These are phyloP conservation scores for Drosophila kikkawai DNA, from an alignment of 1,140 invertebrate species.

Conservation along the genomic window DNA sequence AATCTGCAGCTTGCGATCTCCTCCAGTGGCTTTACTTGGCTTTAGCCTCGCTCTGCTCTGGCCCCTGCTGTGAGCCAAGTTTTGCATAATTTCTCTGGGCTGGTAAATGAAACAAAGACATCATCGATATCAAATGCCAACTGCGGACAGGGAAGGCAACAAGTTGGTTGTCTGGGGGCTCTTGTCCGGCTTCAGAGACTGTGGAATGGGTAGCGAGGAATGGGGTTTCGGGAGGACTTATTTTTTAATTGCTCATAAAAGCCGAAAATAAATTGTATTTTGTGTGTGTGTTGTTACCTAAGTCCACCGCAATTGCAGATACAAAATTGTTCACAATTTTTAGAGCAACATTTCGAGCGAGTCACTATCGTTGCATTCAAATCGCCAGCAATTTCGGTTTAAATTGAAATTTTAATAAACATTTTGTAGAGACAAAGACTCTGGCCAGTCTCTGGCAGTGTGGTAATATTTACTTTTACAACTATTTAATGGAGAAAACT, in stretches of 20 bases:
- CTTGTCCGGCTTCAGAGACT: constrained; percentile 58
- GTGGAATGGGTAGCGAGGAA: not conserved
- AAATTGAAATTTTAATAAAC: constrained; percentile 42
- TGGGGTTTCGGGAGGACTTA: constrained; percentile 27
- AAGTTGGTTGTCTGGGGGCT: constrained; percentile 48
- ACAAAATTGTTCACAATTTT: constrained; percentile 13
- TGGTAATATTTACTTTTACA: constrained; percentile 57
- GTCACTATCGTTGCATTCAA: constrained; percentile 38
- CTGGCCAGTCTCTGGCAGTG: constrained; percentile 14
- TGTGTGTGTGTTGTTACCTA: constrained; percentile 23
- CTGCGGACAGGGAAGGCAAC: constrained; percentile 34
- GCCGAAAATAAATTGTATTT: constrained; percentile 26
- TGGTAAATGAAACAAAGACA: constrained; percentile 79
- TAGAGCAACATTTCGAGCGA: constrained; percentile 25
- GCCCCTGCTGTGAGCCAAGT: constrained; percentile 44
- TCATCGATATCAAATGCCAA: constrained; percentile 80
- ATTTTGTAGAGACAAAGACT: constrained; percentile 33
- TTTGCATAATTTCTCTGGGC: constrained; percentile 57
- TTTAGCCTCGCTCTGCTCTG: constrained; percentile 17
- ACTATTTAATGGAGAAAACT: constrained; percentile 57
- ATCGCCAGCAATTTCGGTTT: constrained; percentile 31
- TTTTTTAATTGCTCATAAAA: constrained; percentile 47
- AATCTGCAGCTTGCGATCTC: constrained; percentile 48
- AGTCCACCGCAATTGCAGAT: constrained; percentile 15
- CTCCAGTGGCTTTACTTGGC: constrained; percentile 31